These are phyloP conservation scores for Oryzias javanicus DNA, from an alignment of 2,113 vertebrate genomes.

Conservation along the genomic window DNA sequence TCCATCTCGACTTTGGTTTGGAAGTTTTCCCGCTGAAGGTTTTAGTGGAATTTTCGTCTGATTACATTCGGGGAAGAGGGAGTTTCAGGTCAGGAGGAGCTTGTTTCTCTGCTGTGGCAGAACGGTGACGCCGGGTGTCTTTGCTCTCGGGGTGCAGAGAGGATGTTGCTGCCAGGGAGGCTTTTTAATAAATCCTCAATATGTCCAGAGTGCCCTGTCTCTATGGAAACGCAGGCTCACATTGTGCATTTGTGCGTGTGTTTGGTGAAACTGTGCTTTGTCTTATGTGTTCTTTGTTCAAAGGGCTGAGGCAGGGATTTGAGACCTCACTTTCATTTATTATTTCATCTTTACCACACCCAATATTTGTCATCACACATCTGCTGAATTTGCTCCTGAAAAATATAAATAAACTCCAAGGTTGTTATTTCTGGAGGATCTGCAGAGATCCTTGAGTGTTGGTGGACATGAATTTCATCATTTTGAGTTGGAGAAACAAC, in stretches of 20 bases:
- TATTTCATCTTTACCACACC: conserved; percentile 6
- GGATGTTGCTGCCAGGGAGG: conserved; percentile 59
- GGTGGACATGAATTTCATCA: neutral
- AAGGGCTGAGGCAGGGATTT: conserved; percentile 6
- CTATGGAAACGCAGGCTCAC: conserved; percentile 73
- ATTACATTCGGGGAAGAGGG: conserved; percentile 12
- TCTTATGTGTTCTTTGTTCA: conserved; percentile 37
- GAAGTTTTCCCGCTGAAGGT: conserved; percentile 12
- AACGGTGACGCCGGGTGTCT: conserved; percentile 43
- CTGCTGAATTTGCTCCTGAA: neutral
- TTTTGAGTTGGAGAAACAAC: neutral
- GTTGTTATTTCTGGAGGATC: neutral
- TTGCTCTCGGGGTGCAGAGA: conserved; percentile 44
- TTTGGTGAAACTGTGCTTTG: conserved; percentile 35
- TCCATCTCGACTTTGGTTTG: too few relatives aligned
- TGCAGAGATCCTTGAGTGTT: neutral
- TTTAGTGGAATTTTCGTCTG: conserved; percentile 24
- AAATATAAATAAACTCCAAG: neutral
- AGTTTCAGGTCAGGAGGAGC: neutral
- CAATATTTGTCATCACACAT: conserved; percentile 2
- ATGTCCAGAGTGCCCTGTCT: conserved; percentile 68
- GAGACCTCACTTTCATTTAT: neutral
- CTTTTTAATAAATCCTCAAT: conserved; percentile 70
- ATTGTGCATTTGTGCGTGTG: conserved; percentile 38
- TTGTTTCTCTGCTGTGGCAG: conserved; percentile 22